Conservation (phyloP, 2,888 invertebrate genomes). For the Dyspetes luteomarginatus region DNA sequence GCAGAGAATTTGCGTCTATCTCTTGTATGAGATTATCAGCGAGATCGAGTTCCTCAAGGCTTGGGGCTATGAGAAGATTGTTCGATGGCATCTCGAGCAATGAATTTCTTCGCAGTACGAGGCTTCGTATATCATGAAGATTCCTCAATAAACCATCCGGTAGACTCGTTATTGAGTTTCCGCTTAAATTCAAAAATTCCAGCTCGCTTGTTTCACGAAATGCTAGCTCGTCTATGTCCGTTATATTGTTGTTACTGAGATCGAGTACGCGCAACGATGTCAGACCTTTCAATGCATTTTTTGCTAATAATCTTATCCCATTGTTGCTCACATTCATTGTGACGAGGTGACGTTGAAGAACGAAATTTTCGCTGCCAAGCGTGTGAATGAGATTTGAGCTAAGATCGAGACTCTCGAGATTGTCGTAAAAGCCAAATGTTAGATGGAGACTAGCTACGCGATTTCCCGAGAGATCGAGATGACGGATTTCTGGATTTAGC, state of each 20-base stretch:
- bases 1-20: conserved; percentile 89
- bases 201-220: conserved; percentile 91
- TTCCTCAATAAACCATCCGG: conserved; percentile 89
- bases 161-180: conserved; percentile 90
- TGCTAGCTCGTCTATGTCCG: conserved; percentile 89
- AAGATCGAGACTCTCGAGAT: conserved; percentile 91
- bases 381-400: conserved; percentile 92
- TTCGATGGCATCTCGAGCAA: conserved; percentile 90
- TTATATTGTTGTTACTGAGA: conserved; percentile 91
- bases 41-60: conserved; percentile 90
- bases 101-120: conserved; percentile 91
- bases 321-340: conserved; percentile 92
- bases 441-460: conserved; percentile 91
- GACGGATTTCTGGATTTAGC: conserved; percentile 93
- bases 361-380: conserved; percentile 92
- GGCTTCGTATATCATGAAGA: conserved; percentile 88
- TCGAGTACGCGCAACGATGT: conserved; percentile 88
- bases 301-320: conserved; percentile 88
- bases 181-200: conserved; percentile 89
- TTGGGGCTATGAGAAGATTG: conserved; percentile 88
- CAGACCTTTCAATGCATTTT: conserved; percentile 91
- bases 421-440: conserved; percentile 91
- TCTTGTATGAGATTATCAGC: conserved; percentile 91
- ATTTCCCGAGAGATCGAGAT: conserved; percentile 93
- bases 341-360: conserved; percentile 89